Evolutionary conservation across 2,113 vertebrate genomes (phyloP), one percentile per base, ranked within the genome.

Genomic region (Hippoglossus stenolepis): DNA sequence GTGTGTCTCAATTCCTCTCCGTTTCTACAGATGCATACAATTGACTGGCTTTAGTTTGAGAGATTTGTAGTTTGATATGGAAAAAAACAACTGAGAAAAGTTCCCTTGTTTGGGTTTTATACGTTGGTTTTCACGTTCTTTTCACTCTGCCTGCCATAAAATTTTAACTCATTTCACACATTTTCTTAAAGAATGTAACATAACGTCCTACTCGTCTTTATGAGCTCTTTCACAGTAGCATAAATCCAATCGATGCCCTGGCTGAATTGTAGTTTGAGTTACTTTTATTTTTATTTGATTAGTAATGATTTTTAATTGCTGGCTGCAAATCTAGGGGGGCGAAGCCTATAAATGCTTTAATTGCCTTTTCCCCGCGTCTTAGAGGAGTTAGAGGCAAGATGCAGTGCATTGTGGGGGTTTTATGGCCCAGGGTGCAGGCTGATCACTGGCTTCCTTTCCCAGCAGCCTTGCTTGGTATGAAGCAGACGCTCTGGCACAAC

Each of bases 211-310:
- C 65, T 40, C 35, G 70, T 43, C 76, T 86, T 86, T 90, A 89
- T 62, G 64, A 86, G 71, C 77, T 83, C 53, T 83, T 87, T 85
- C 2, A 54, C 82, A 59, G 83, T 74, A 63, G 83, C 63, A 87
- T 92, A 88, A 86, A 89, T 91, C 70, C 60, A 81, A 85, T 89
- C 85, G 73, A 83, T 86, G 63, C 73, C 80, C 1, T 5, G 60
- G 72, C 73, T 70, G 40, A 83, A 89, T 87, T 82, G 77, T 89
- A 90, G 83, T 93, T 89, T 86, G 73, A 90, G 82, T 79, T 80
- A 87, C 89, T 92, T 92, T 89, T 85, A 89, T 91, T 95, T 94
- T 93, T 90, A 94, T 94, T 93, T 93, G 91, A 95, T 93, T 92
- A 92, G 91, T 91, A 93, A 93, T 91, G 89, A 93, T 93, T 92